Evolutionary conservation across 2,113 vertebrate species (phyloP).

Genomic region (Rhadina sibilatrix): DNA sequence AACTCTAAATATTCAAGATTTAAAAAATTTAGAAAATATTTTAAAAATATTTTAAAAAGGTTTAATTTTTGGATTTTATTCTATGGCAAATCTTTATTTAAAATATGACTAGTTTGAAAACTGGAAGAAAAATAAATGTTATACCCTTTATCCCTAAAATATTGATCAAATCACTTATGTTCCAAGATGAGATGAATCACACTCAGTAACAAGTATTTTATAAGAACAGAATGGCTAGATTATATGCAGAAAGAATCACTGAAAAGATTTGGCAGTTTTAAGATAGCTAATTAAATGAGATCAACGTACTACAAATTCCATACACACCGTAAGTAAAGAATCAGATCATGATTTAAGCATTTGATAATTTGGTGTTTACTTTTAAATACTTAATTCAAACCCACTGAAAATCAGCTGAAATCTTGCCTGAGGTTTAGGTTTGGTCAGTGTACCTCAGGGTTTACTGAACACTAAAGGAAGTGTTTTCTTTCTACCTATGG

Average conservation of each 20-base stretch:
- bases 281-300: neutral
- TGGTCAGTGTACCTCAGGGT: neutral
- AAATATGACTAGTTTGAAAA: neutral
- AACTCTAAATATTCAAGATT: neutral
- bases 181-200: neutral
- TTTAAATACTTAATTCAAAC: neutral
- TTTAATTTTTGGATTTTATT: neutral
- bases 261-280: neutral
- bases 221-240: neutral
- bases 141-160: neutral
- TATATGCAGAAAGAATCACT: neutral
- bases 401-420: neutral
- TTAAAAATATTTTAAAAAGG: neutral
- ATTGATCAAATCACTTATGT: neutral
- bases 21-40: no score
- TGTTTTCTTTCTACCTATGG: rapidly evolving
- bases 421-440: neutral
- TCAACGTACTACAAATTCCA: neutral
- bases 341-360: neutral
- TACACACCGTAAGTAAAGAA: neutral
- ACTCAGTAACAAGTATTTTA: neutral
- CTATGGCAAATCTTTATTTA: neutral
- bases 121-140: neutral
- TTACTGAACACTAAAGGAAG: neutral
- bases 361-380: neutral